Evolutionary conservation across 2,113 vertebrate species (phyloP).

Genomic region (Phrynocephalus versicolor): DNA sequence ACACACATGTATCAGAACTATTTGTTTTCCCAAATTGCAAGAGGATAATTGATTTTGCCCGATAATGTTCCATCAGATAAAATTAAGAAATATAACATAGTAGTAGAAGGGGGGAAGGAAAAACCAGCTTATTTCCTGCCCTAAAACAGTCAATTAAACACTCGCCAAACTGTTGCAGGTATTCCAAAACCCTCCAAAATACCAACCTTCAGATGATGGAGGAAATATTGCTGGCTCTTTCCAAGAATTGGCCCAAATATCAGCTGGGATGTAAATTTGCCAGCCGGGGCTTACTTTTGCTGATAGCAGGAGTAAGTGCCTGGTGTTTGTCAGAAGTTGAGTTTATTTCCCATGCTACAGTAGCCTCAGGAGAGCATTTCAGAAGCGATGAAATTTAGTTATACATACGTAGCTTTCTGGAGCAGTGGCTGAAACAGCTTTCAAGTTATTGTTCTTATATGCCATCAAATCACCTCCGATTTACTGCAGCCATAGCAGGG

Average conservation of each 20-base stretch:
- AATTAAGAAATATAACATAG: slow-evolving; percentile 63
- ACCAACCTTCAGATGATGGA: slow-evolving; percentile 49
- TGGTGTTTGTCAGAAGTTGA: neutral
- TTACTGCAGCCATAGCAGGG: no score
- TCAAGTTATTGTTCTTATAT: no score
- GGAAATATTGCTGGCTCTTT: slow-evolving; percentile 60
- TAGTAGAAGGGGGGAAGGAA: slow-evolving; percentile 22
- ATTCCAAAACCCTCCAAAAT: slow-evolving; percentile 59
- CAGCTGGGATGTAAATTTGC: slow-evolving; percentile 54
- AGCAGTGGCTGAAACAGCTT: neutral
- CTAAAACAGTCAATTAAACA: slow-evolving; percentile 65
- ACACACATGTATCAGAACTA: neutral
- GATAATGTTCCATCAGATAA: slow-evolving; percentile 57
- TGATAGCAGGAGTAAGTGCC: slow-evolving; percentile 26
- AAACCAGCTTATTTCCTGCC: slow-evolving; percentile 65
- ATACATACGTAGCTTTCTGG: neutral
- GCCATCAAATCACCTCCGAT: no score
- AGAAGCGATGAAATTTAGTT: slow-evolving; percentile 10
- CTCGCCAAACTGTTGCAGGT: slow-evolving; percentile 66
- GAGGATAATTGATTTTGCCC: slow-evolving; percentile 48
- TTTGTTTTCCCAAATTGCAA: slow-evolving; percentile 45
- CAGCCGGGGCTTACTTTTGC: slow-evolving; percentile 34
- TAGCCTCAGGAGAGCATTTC: neutral
- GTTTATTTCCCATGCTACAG: slow-evolving; percentile 1
- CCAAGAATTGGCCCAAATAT: slow-evolving; percentile 44